A percentile compares a stretch with the other conserved stretches of the same genome.
Conservation (phyloP, 2,888 invertebrate species). For the Sarcophaga subvicina region DNA sequence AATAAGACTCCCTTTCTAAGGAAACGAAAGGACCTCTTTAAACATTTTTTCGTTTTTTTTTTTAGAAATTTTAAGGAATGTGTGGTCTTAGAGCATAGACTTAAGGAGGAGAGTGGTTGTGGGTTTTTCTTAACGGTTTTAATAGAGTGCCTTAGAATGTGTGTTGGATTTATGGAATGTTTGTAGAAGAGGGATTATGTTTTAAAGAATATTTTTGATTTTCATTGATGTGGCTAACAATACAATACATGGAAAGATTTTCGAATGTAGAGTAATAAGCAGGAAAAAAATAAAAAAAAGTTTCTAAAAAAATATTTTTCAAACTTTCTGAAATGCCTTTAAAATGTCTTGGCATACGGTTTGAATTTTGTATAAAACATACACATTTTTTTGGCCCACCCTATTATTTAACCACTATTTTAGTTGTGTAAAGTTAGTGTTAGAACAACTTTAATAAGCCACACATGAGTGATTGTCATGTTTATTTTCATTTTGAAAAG, state of each 20-base stretch:
- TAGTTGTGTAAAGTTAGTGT: conserved; percentile 14
- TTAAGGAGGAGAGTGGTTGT: conserved; percentile 4
- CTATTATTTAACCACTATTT: conserved; percentile 3
- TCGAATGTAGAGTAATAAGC: neutral
- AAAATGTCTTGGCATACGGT: too few relatives aligned
- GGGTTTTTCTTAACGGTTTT: too few relatives aligned
- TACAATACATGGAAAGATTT: neutral
- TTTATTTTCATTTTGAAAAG: conserved; percentile 36
- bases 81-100: neutral
- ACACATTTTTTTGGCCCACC: neutral
- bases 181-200: too few relatives aligned
- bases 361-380: neutral
- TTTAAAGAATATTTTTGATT: too few relatives aligned
- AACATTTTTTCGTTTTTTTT: neutral
- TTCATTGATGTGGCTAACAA: too few relatives aligned
- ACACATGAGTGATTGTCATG: conserved; percentile 66
- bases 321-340: too few relatives aligned
- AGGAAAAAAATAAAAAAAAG: too few relatives aligned
- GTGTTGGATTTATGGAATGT: too few relatives aligned
- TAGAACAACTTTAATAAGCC: conserved; percentile 61
- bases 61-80: neutral
- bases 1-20: conserved; percentile 49
- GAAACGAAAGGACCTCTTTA: conserved; percentile 3
- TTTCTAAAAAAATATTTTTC: neutral
- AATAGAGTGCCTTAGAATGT: too few relatives aligned